These are phyloP conservation scores for Mechanitis mazaeus DNA, from an alignment of 2,888 invertebrate species.

Conservation along the genomic window DNA sequence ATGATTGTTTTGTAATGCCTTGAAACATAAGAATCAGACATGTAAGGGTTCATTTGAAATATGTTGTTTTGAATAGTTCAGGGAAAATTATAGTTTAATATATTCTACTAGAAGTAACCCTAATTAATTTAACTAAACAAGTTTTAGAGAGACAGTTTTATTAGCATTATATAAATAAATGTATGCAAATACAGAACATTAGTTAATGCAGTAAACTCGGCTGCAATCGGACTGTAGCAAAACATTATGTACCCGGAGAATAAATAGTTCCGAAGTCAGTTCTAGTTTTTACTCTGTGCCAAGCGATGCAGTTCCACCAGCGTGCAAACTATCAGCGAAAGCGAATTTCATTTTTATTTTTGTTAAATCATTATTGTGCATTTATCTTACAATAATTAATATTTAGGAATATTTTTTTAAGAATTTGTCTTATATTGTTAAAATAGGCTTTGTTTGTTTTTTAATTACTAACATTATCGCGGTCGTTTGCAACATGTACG, in stretches of 20 bases:
- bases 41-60: too few species aligned
- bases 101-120: background rate
- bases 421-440: too few species aligned
- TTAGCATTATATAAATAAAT: constrained; percentile 3
- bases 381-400: background rate
- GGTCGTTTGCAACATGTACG: constrained; percentile 11
- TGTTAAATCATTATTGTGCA: background rate
- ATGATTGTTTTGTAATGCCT: too few species aligned
- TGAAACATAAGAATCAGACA: too few species aligned
- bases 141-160: background rate
- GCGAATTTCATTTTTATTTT: background rate
- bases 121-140: background rate
- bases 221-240: constrained; percentile 27
- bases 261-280: constrained; percentile 52
- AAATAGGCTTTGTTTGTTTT: background rate
- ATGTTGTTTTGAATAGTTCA: too few species aligned
- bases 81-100: too few species aligned
- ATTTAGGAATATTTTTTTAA: too few species aligned
- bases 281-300: constrained; percentile 50
- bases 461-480: constrained; percentile 10
- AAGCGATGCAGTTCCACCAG: constrained; percentile 41
- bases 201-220: constrained; percentile 16
- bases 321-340: background rate
- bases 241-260: constrained; percentile 51
- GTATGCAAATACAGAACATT: constrained; percentile 10